These are phyloP conservation scores for Eledona agricola DNA, from an alignment of 2,888 invertebrate species.

Conservation along the genomic window DNA sequence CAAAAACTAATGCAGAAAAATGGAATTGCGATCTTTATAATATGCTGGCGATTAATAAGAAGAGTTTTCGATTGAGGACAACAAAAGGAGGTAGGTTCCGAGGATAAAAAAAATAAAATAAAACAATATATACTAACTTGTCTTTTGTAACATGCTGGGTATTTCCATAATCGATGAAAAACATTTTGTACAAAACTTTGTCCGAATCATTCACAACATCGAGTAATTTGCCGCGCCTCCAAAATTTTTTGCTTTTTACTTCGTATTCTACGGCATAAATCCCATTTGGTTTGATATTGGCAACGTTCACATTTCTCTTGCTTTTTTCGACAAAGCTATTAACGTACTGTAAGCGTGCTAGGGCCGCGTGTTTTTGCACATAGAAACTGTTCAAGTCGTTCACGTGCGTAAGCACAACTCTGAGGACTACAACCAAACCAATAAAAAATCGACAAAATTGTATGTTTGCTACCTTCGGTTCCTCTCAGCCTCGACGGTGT, in stretches of 20 bases:
- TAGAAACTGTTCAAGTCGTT: slow-evolving; percentile 52
- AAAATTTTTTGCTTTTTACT: slow-evolving; percentile 66
- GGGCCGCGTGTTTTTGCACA: slow-evolving; percentile 39
- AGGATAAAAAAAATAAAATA: slow-evolving; percentile 31
- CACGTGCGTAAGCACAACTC: slow-evolving; percentile 51
- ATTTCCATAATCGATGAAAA: slow-evolving; percentile 73
- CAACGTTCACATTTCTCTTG: too few relatives aligned
- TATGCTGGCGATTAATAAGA: too few relatives aligned
- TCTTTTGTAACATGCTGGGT: slow-evolving; percentile 63
- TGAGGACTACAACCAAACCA: slow-evolving; percentile 21
- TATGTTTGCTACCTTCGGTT: not conserved
- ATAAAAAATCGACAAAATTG: not conserved
- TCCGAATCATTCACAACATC: slow-evolving; percentile 45
- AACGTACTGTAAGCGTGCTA: not conserved
- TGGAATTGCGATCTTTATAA: too few relatives aligned
- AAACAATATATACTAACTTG: slow-evolving; percentile 60
- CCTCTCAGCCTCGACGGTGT: not conserved
- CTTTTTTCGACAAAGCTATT: slow-evolving; percentile 2
- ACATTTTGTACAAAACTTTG: slow-evolving; percentile 64
- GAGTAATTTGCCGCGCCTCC: slow-evolving; percentile 73
- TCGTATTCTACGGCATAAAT: slow-evolving; percentile 28
- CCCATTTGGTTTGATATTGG: too few relatives aligned
- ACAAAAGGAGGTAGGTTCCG: too few relatives aligned
- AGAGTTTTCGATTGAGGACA: too few relatives aligned
- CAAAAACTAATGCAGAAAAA: too few relatives aligned